These are phyloP conservation scores for Diuraphis noxia DNA, from an alignment of 1,140 invertebrate genomes.

Conservation along the genomic window DNA sequence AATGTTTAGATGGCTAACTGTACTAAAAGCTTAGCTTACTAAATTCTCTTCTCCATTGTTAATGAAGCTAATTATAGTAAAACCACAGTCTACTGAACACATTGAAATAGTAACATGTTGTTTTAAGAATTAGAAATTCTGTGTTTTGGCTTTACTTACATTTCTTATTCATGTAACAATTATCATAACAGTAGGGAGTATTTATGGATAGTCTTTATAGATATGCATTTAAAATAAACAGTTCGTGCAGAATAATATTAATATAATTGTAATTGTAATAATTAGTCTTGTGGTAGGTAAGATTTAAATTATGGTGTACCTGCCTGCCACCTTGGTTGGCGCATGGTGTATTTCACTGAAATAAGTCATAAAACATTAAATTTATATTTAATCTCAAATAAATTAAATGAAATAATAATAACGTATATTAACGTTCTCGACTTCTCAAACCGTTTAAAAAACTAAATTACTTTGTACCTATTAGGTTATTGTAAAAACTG, in stretches of 20 bases:
- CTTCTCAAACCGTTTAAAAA: not conserved
- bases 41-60: constrained; percentile 7
- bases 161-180: constrained; percentile 3
- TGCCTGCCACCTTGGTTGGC: not conserved
- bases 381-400: not conserved
- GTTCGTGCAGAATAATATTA: not conserved
- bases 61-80: constrained; percentile 39
- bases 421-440: not conserved
- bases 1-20: constrained; percentile 2
- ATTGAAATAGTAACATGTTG: constrained; percentile 18
- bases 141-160: not conserved
- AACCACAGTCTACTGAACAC: constrained; percentile 18
- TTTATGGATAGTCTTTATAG: not conserved
- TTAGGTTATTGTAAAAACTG: not conserved
- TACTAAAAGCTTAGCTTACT: constrained; percentile 8
- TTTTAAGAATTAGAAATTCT: constrained; percentile 36
- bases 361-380: not conserved
- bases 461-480: not conserved
- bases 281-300: not conserved
- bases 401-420: not conserved
- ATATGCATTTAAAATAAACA: constrained; percentile 15
- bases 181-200: not conserved
- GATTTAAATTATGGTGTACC: not conserved
- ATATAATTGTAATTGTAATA: constrained; percentile 4
- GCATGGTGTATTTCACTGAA: not conserved